Evolutionary conservation across 2,797 vertebrate species (phyloP).

Genomic region (Oreortyx pictus): DNA sequence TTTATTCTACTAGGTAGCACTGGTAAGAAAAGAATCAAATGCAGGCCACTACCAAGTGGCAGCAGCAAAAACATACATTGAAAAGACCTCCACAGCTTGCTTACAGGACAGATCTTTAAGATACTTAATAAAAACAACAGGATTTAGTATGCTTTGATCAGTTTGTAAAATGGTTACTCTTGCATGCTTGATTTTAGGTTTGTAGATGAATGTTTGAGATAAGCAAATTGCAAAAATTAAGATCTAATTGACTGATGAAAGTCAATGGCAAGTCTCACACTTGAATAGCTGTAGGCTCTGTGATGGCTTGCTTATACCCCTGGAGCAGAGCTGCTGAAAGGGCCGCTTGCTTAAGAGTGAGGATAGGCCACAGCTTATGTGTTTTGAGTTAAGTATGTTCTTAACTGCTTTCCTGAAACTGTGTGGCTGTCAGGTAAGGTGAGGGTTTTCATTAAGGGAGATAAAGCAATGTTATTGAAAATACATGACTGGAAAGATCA

Average conservation of each 20-base stretch:
- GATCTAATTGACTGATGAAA: neutral
- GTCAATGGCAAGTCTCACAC: neutral
- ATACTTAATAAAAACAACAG: neutral
- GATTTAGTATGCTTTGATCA: neutral
- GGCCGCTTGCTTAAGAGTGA: neutral
- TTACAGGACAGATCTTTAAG: neutral
- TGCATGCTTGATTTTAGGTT: neutral
- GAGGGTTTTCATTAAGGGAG: neutral
- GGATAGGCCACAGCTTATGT: neutral
- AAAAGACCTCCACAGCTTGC: neutral
- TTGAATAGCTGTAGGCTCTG: neutral
- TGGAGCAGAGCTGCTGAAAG: neutral
- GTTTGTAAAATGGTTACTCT: fast-evolving
- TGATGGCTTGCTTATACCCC: neutral
- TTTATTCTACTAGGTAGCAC: neutral
- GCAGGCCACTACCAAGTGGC: neutral
- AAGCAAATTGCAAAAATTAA: neutral
- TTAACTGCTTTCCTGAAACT: neutral
- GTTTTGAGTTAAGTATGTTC: neutral
- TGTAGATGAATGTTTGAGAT: neutral
- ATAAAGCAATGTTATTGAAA: neutral
- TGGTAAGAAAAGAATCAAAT: neutral
- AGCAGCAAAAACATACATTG: neutral
- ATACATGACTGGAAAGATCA: neutral
- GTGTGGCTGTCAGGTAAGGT: neutral